Evolutionary conservation across 2,888 invertebrate genomes (phyloP).

Genomic region (Meiosimyza platycephala): DNA sequence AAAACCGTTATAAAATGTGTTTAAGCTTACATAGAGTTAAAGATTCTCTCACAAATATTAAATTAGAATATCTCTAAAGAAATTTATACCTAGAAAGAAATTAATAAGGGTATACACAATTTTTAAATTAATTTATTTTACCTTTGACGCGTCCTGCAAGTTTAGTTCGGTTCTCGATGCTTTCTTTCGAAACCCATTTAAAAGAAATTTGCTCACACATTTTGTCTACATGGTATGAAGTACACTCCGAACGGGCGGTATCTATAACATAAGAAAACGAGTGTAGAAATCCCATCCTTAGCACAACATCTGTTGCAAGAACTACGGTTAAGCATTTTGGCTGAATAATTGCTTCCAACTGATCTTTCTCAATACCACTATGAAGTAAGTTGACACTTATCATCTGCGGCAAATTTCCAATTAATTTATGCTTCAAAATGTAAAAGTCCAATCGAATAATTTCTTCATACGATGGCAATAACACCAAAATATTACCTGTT

Average conservation of each 20-base stretch:
- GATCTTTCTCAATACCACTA: slow-evolving; percentile 86
- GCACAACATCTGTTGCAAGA: slow-evolving; percentile 92
- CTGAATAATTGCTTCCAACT: slow-evolving; percentile 82
- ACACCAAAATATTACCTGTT: slow-evolving; percentile 81
- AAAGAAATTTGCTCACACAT: slow-evolving; percentile 44
- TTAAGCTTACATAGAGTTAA: no score
- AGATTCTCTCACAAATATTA: no score
- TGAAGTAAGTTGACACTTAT: slow-evolving; percentile 71
- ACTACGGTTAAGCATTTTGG: slow-evolving; percentile 78
- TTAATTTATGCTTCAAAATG: slow-evolving; percentile 62
- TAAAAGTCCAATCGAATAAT: slow-evolving; percentile 80
- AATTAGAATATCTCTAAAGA: no score
- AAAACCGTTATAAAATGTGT: no score
- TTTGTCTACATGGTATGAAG: slow-evolving; percentile 38
- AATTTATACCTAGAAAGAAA: no score
- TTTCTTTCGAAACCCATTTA: slow-evolving; percentile 81
- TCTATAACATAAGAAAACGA: slow-evolving; percentile 93
- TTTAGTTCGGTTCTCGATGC: slow-evolving; percentile 74
- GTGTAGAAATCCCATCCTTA: slow-evolving; percentile 90
- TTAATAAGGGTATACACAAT: no score
- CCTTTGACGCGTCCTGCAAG: slow-evolving; percentile 36
- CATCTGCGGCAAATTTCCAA: slow-evolving; percentile 59
- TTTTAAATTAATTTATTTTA: slow-evolving; percentile 17
- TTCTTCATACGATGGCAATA: slow-evolving; percentile 92
- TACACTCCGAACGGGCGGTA: slow-evolving; percentile 69